A percentile compares a stretch with the other conserved stretches of the same genome.
phyloP scores from a whole-genome alignment of 2,888 invertebrate species.

The Clusia tigrina region DNA sequence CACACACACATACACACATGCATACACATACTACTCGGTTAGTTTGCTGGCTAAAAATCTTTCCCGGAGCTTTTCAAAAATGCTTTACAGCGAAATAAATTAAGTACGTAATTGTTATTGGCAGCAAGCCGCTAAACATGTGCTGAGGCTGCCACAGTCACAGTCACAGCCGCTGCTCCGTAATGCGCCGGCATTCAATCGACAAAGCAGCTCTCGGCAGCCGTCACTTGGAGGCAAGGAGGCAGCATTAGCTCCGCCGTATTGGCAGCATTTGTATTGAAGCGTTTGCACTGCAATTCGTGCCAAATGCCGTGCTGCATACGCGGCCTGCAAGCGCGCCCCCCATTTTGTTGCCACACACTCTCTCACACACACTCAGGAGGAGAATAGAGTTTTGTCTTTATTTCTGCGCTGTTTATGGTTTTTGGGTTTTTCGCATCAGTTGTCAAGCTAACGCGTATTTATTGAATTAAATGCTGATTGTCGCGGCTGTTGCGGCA shows the following conservation, averaged over 20 bases:
- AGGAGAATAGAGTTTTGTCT: background rate
- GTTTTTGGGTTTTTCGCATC: conserved; percentile 8
- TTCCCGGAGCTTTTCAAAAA: too few relatives aligned
- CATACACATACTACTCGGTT: background rate
- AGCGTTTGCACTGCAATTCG: background rate
- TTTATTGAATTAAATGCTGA: conserved; percentile 12
- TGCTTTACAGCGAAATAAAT: too few relatives aligned
- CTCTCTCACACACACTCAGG: background rate
- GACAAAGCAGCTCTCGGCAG: background rate
- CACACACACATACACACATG: background rate
- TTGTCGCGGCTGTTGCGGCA: conserved; percentile 7
- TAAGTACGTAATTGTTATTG: conserved; percentile 1
- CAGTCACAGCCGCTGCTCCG: too few relatives aligned
- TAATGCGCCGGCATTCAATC: too few relatives aligned
- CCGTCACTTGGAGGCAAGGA: too few relatives aligned
- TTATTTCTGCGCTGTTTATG: background rate
- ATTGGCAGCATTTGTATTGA: too few relatives aligned
- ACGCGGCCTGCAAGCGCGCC: background rate
- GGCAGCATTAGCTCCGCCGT: background rate
- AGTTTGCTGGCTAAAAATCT: too few relatives aligned
- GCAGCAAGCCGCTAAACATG: background rate
- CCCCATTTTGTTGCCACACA: background rate
- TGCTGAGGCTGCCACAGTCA: background rate
- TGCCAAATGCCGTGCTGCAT: background rate
- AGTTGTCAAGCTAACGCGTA: conserved; percentile 6